Evolutionary conservation across 2,113 vertebrate species (phyloP), one percentile per base, ranked within the genome.

Genomic region (Hemichromis elongatus): DNA sequence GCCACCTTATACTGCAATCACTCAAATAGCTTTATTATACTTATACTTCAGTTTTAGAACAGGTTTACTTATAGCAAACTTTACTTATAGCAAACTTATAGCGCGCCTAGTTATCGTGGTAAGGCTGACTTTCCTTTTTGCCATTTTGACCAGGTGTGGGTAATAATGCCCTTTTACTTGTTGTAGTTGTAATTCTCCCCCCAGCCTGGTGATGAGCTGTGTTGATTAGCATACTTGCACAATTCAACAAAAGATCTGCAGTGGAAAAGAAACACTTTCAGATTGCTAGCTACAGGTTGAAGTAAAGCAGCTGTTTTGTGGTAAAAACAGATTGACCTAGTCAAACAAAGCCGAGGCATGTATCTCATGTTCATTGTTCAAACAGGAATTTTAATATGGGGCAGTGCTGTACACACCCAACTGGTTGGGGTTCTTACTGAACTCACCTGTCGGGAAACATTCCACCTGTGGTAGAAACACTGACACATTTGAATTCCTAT

Each of bases 281-380:
- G 18, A 37, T n/a, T 11, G 10, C 30, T 63, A 19, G 59, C 4
- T 6, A 37, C 18, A 35, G 10, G 18, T 0, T n/a, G 30, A n/a
- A n/a, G 10, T 63, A 63, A 2, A 37, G 30, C 30, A 1, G 0
- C 6, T 21, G 33, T 63, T 63, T 63, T 63, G 59, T n/a, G 35
- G 7, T 21, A 35, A 33, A 12, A 61, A 30, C 55, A 57, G 26
- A 57, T 5, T 57, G 26, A 18, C 13, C 14, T 1, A 30, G 55
- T 18, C 26, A 57, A 57, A 57, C 55, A 30, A 26, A 57, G 55
- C 7, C 9, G 26, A 57, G 26, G 26, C 14, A 57, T 28, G 0
- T 28, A 28, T 57, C 55, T 57, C 55, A 57, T 61, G 30, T 61
- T 61, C 57, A 61, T 61, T n/a, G 9, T 35, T 61, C 5, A 61